Conservation (phyloP, 2,888 invertebrate species). For the Tridacna crocea region DNA sequence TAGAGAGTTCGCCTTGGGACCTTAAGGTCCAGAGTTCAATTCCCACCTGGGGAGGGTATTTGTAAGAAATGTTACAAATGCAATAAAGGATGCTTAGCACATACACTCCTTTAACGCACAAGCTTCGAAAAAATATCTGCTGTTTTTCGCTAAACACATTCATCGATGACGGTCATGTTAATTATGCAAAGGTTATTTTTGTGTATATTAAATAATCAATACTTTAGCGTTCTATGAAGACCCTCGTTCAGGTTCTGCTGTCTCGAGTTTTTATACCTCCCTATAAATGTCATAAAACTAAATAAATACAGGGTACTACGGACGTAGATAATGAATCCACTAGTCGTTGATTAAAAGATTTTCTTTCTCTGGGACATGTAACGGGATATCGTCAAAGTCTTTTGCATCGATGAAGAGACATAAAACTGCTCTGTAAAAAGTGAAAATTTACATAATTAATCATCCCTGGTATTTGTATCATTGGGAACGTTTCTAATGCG, state of each 20-base stretch:
- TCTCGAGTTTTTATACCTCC: constrained; percentile 8
- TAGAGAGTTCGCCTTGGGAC: no score
- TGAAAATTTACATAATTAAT: constrained; percentile 26
- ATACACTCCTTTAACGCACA: no score
- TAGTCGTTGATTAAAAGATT: background rate
- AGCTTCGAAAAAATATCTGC: no score
- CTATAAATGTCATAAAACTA: background rate
- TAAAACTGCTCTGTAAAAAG: constrained; percentile 12
- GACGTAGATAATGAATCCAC: background rate
- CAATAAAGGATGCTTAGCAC: no score
- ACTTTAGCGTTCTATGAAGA: no score
- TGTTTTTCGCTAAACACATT: no score
- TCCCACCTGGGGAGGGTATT: no score
- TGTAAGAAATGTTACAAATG: no score
- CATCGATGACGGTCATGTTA: no score
- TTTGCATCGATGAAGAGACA: constrained; percentile 1
- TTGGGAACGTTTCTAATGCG: background rate
- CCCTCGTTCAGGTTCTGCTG: background rate
- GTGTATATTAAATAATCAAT: no score
- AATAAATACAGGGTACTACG: constrained; percentile 2
- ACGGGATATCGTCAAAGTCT: constrained; percentile 13
- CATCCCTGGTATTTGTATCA: background rate
- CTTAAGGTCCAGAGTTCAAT: no score
- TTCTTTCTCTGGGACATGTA: constrained; percentile 6
- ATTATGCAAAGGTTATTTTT: no score